Evolutionary conservation across 2,797 vertebrate genomes (phyloP).

Genomic region (Artibeus jamaicensis): DNA sequence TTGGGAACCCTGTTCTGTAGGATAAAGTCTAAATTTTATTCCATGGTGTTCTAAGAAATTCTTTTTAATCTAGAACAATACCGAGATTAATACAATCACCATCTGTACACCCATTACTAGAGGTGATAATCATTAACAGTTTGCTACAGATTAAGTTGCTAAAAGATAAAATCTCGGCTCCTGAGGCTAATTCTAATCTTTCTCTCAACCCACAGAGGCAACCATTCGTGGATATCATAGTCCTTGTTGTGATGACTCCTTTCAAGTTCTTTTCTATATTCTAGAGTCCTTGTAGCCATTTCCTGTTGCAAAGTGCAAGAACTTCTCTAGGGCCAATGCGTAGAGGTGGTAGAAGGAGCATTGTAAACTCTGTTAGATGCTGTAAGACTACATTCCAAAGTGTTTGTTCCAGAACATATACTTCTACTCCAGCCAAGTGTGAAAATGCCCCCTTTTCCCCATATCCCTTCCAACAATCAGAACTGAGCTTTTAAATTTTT

Average conservation of each 20-base stretch:
- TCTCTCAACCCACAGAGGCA: neutral
- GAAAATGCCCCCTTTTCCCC: neutral
- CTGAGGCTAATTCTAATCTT: neutral
- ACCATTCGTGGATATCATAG: neutral
- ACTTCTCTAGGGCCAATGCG: neutral
- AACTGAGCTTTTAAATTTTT: conserved; percentile 19
- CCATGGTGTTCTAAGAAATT: neutral
- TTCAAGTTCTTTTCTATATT: neutral
- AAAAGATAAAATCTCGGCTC: neutral
- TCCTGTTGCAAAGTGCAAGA: neutral
- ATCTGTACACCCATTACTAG: neutral
- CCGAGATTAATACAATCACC: neutral
- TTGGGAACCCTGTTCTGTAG: neutral
- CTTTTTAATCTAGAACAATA: neutral
- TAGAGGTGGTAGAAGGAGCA: neutral
- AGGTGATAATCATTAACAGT: neutral
- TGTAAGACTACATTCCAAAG: neutral
- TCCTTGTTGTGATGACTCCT: neutral
- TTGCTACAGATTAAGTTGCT: neutral
- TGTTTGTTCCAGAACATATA: neutral
- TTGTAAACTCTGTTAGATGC: neutral
- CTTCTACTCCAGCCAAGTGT: neutral
- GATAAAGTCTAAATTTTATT: neutral
- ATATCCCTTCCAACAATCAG: neutral
- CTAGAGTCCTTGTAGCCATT: neutral